Base-by-base conservation (phyloP, 2,888 invertebrate species). In the Yponomeuta cagnagella region DNA sequence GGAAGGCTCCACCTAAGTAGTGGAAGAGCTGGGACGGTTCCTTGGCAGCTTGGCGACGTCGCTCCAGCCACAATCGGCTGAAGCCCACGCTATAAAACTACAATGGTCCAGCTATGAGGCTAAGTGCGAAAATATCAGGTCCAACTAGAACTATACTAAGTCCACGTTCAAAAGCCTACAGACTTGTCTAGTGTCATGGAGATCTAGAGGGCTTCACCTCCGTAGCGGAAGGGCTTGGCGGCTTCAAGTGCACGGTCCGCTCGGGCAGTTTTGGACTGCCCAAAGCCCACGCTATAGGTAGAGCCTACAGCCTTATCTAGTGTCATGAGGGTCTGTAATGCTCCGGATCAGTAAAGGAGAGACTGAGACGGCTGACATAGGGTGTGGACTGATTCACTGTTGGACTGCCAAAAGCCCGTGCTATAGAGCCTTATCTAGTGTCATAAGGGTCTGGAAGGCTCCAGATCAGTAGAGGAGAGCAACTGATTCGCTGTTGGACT, bases 211-310 rank as follows among this genome's bases (percentile, higher is more conserved):
- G 23, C n/a, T 12, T 48, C 15, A 23, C 23, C 43, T 31, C 80
- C 76, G 73, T 80, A 80, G 73, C 83, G 74, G 77, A 84, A 84
- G 0, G 86, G 85, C 73, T 83, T 81, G 86, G 83, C 69, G 82
- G 82, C 65, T 80, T 80, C 9, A 83, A 76, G 74, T 85, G 85
- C 4, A 86, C 85, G 0, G 85, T 85, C 9, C 79, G 75, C 9
- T 87, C 84, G 80, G 88, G 88, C 23, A 88, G 79, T 69, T 87
- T 85, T 86, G 69, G 88, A 85, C 76, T 88, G 86, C 8, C 82
- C 82, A 80, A 23, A 88, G 88, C 30, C 85, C 82, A 6, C 9
- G 43, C 6, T 43, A 43, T 43, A 43, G 23, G 23, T 23, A 23
- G 8, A 3, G 9, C 43, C 8, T 8, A 43, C 43, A 5, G 8